These are phyloP conservation scores for Megaptera novaeangliae DNA, from an alignment of 2,113 vertebrate genomes.

Conservation along the genomic window DNA sequence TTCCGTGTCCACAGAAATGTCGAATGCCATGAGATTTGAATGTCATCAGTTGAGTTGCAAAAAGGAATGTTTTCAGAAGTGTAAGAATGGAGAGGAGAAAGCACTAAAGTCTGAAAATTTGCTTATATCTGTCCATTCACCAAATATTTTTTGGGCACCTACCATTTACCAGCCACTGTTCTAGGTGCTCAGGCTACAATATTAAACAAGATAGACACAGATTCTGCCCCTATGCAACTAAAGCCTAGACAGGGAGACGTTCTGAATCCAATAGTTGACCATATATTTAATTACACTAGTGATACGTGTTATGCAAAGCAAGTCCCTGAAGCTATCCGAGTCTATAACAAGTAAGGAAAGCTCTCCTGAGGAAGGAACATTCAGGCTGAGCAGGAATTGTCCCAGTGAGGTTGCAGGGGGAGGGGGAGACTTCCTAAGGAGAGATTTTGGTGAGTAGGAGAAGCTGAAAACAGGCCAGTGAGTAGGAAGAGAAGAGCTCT, in stretches of 20 bases:
- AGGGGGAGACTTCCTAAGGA: not conserved
- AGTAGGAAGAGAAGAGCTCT: not conserved
- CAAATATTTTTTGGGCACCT: not conserved
- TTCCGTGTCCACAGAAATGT: not conserved
- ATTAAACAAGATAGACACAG: not conserved
- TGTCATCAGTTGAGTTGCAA: not conserved
- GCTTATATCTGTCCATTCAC: not conserved
- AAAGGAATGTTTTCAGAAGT: not conserved
- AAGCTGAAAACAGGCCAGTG: not conserved
- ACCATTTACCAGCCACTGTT: not conserved
- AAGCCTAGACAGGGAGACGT: not conserved
- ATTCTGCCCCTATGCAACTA: not conserved
- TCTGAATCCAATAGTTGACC: not conserved
- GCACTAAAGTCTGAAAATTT: not conserved
- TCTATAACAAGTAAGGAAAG: not conserved
- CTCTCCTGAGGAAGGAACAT: not conserved
- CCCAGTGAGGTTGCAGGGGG: not conserved
- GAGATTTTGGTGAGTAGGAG: not conserved
- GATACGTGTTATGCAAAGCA: not conserved
- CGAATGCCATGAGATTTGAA: not conserved
- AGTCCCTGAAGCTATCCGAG: not conserved
- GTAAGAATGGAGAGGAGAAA: not conserved
- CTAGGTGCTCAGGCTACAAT: not conserved
- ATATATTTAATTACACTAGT: not conserved
- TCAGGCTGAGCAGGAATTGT: not conserved